Evolutionary conservation across 2,113 vertebrate species (phyloP).

Genomic region (Gymnogyps californianus): DNA sequence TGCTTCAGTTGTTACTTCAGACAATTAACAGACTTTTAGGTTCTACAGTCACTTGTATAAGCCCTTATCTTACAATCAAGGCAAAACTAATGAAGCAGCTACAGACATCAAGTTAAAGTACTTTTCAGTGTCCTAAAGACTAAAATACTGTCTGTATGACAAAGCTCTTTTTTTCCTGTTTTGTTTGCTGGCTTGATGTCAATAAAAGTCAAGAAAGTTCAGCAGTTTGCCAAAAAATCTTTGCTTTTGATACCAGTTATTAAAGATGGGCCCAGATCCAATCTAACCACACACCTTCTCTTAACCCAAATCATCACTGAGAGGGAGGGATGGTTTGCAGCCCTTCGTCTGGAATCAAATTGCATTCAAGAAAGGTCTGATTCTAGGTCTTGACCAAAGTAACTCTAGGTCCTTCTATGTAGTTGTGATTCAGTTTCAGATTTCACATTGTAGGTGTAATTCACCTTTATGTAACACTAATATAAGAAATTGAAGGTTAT

Average conservation of each 20-base stretch:
- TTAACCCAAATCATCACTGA: background rate
- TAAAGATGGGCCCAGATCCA: background rate
- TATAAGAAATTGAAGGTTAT: background rate
- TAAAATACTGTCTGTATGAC: background rate
- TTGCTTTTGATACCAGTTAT: background rate
- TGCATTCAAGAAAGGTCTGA: background rate
- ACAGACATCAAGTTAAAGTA: background rate
- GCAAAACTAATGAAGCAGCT: constrained; percentile 3
- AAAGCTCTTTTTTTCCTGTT: background rate
- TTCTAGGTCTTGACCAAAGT: background rate
- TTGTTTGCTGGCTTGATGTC: background rate
- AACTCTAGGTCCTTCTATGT: background rate
- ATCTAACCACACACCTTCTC: background rate
- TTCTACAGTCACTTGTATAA: constrained; percentile 11
- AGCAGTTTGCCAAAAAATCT: background rate
- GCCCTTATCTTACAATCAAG: background rate
- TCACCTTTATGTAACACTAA: background rate
- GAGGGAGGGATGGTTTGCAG: background rate
- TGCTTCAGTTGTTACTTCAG: background rate
- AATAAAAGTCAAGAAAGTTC: background rate
- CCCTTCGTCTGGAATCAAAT: background rate
- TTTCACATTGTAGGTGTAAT: background rate
- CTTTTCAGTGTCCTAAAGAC: background rate
- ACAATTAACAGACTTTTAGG: constrained; percentile 35
- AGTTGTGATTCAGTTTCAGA: background rate